Base-by-base conservation (phyloP, 2,113 vertebrate species). In the Isurus oxyrinchus region DNA sequence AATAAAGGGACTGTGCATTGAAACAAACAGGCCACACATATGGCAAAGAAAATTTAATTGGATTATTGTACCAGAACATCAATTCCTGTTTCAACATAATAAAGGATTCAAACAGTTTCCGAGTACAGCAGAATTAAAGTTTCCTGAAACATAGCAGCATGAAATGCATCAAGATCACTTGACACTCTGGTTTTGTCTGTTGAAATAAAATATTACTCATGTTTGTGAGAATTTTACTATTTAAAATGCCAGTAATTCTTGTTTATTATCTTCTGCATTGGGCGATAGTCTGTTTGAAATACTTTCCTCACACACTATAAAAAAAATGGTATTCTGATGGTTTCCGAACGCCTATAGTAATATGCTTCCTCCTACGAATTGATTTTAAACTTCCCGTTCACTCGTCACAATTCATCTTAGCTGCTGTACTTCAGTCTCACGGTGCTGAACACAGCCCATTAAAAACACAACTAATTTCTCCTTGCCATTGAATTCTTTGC, bases 311-410 rank as follows among this genome's bases (percentile, higher is more conserved):
- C 63, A 2, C 40, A 95, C 44, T 44, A 95, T 49, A 69, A 49
- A 69, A 95, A 95, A 44, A 35, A 66, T 72, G 67, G 5, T 27
- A 95, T 16, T 25, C 66, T 16, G 67, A 31, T 53, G 23, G 44
- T 49, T 95, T 69, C 40, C 67, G 69, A 95, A 72, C 53, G 66
- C 94, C 94, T 35, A 59, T 55, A 55, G 66, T 25, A 55, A 76
- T 53, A 95, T 95, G 67, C 6, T 76, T 55, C 63, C 66, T 95
- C 94, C 94, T 31, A 53, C 13, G 5, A 76, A 95, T 95, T 95
- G 67, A 95, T 95, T 95, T 95, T 76, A 76, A 49, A 72, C 23
- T 95, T 95, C 27, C 44, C 44, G 94, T 95, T 72, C 67, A 95
- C 66, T 55, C 76, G 44, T 72, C 67, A 55, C 67, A 95, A 76